Evolutionary conservation across 2,797 vertebrate species (phyloP), one percentile per base, ranked within the genome.

Genomic region (Catharus ustulatus): DNA sequence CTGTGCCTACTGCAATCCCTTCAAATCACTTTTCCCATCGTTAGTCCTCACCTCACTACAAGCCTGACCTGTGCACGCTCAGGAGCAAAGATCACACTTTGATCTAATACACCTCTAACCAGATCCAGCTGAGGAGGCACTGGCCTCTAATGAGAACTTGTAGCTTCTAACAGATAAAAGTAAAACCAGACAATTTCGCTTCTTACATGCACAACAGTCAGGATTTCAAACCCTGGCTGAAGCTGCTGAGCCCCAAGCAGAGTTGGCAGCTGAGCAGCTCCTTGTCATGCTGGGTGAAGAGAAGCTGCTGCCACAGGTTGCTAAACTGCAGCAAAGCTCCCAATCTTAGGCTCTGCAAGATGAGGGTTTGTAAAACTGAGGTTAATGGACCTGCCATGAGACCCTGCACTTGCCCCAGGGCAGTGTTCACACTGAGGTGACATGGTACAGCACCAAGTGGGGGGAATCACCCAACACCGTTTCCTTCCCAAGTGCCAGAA

Each of bases 141-240:
- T 38, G 32, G 34, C 59, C 55, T 38, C 45, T 42, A n/a, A 58
- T 2, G 3, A 22, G 9, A 13, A 7, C 23, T 32, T 55, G 13
- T n/a, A 66, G 19, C 27, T 26, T 84, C 20, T 66, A 34, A 42
- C 0, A 2, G 30, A n/a, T 38, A 10, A 15, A 64, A 81, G 36
- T 34, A 52, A 77, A 68, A 29, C 7, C 40, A 49, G 32, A 43
- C 30, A 32, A 18, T 68, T 89, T 54, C 69, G 52, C 14, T 72
- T 58, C 34, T 83, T 29, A 27, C 0, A 2, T 0, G 0, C 11
- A 15, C 27, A 57, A 9, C 8, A 27, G 27, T 2, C 45, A 63
- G 52, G 26, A 79, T 76, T 92, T 89, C 51, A 79, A 84, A 20
- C 9, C 4, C 19, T 0, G 1, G 18, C 1, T 30, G 52, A 84